Evolutionary conservation across 37 sponge, comb jelly and placozoan species (phyloP), one percentile per base, ranked within the genome.

Genomic region (Ephydatia muelleri): DNA sequence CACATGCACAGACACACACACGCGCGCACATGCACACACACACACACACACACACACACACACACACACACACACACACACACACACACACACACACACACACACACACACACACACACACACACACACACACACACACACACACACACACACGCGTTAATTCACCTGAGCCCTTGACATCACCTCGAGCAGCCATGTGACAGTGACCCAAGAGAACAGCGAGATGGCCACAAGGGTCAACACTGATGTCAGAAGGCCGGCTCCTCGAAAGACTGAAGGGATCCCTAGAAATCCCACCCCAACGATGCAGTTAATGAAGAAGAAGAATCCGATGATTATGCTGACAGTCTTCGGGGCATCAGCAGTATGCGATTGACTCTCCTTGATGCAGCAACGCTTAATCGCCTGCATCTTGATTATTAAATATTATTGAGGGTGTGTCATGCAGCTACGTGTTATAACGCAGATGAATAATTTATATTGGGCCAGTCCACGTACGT

Each of bases 81-180:
- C 66, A 65, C 66, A 14, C 21, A 34, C 35, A 64, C 68, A 37
- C 35, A 65, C 38, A 73, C 48, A 77, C 11, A 22, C 29, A 67
- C 39, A 31, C n/a, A 40, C 64, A 29, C 70, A 70, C 72, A 27
- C 71, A 69, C 71, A 85, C 48, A 77, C 78, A 84, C 78, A 84
- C 68, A 68, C 77, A 75, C 27, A 75, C 85, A 76, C 47, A 65
- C 85, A 84, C 78, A 84, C 85, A 64, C 85, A 84, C 71, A 77
- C 78, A 37, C 30, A 84, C 78, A 77, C 72, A 73, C 79, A 78
- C 78, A 65, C 43, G 26, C 69, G 37, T 70, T 34, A 68, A 76
- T 78, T 43, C 78, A 85, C 86, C 65, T 43, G 43, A 43, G 43
- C 43, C 43, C 43, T 43, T 43, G 43, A 3, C 43, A 43, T 43